phyloP scores from a whole-genome alignment of 1,140 invertebrate genomes.

The Drosophila murphyi region DNA sequence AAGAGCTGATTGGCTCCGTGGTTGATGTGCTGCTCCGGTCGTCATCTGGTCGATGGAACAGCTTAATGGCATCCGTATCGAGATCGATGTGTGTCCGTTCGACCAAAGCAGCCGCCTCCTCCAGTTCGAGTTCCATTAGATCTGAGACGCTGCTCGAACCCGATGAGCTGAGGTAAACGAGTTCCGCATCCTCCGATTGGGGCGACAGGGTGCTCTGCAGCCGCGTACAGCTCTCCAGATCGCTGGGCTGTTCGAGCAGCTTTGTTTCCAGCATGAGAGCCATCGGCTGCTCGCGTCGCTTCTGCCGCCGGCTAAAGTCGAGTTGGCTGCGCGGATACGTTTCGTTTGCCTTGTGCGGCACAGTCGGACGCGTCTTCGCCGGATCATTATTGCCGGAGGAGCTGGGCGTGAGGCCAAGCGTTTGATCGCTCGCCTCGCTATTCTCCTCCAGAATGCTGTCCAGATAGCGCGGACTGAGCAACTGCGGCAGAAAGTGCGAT shows the following conservation, averaged over 20 bases:
- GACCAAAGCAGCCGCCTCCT: slow-evolving; percentile 62
- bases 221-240: slow-evolving; percentile 68
- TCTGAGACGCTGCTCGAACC: slow-evolving; percentile 81
- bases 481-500: slow-evolving; percentile 86
- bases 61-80: slow-evolving; percentile 68
- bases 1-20: slow-evolving; percentile 53
- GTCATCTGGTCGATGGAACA: slow-evolving; percentile 53
- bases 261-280: slow-evolving; percentile 73
- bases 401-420: slow-evolving; percentile 18
- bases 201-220: slow-evolving; percentile 66
- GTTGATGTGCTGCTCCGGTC: slow-evolving; percentile 53
- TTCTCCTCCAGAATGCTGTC: slow-evolving; percentile 88
- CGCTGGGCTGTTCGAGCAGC: slow-evolving; percentile 63
- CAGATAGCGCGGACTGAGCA: slow-evolving; percentile 86
- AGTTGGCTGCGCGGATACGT: slow-evolving; percentile 71
- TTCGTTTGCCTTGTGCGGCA: slow-evolving; percentile 58
- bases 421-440: slow-evolving; percentile 82
- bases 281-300: slow-evolving; percentile 67
- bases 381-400: slow-evolving; percentile 18
- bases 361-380: slow-evolving; percentile 17
- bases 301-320: slow-evolving; percentile 68
- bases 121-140: slow-evolving; percentile 72
- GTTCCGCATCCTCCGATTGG: slow-evolving; percentile 71
- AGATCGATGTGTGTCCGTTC: slow-evolving; percentile 67
- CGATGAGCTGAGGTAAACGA: slow-evolving; percentile 78